Conservation (phyloP, 2,888 invertebrate genomes). For the Molorchus minor region DNA sequence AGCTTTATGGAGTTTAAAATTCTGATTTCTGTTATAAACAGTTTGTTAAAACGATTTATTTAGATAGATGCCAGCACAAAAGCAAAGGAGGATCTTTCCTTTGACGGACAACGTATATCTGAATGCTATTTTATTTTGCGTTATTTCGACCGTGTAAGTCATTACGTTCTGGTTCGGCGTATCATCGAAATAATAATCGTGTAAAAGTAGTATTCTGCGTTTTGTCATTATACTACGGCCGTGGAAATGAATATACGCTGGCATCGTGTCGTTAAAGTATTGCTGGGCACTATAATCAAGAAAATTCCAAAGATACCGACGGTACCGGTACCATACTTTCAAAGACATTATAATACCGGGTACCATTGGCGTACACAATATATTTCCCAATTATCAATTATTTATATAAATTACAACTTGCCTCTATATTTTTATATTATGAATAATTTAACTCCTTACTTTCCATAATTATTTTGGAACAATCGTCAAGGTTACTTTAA, state of each 20-base stretch:
- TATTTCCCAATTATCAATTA: no score
- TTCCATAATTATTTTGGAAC: no score
- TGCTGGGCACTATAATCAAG: conserved; percentile 47
- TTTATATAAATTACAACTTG: no score
- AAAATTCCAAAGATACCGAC: conserved; percentile 49
- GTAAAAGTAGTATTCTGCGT: conserved; percentile 27
- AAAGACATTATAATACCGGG: conserved; percentile 18
- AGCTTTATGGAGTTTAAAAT: no score
- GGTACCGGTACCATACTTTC: conserved; percentile 41
- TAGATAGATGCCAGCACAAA: no score
- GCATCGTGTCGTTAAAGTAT: conserved; percentile 49
- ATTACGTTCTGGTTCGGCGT: conserved; percentile 23
- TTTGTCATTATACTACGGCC: conserved; percentile 40
- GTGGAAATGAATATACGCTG: conserved; percentile 47
- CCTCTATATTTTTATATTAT: background rate
- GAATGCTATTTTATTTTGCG: background rate
- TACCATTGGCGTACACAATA: background rate
- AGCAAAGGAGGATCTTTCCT: no score
- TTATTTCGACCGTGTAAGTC: conserved; percentile 9
- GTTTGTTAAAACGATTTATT: no score
- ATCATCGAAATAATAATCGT: conserved; percentile 23
- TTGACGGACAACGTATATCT: background rate
- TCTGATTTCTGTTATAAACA: no score
- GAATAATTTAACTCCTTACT: no score
- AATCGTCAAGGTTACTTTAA: no score